Base-by-base conservation (phyloP, 2,888 invertebrate genomes). In the Andrena camellia region DNA sequence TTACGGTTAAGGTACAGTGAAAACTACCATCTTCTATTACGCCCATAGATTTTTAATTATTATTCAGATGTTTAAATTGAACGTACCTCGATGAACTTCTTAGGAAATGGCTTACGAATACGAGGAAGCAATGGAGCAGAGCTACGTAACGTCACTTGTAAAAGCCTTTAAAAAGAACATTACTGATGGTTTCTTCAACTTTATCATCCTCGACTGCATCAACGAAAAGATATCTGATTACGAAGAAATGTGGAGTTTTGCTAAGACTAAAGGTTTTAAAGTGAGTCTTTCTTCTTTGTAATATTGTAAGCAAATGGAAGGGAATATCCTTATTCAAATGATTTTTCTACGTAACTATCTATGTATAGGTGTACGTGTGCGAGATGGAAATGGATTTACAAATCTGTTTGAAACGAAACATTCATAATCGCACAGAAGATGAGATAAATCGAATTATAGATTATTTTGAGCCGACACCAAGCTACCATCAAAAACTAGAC, bases 161-260 rank as follows among this genome's bases (percentile, higher is more conserved):
- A 98, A 98, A 95, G 97, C 98, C 13, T 98, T 98, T 93, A 98
- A 97, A 93, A 98, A 98, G 94, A 98, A 97, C 33, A 95, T 99
- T 2, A 97, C 97, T 8, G 98, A 99, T 94, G 97, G 98, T 79
- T 98, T 97, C 93, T 99, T 98, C 94, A 96, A 97, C 78, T 98
- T 99, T 93, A 97, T 99, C 88, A 98, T 99, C 92, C 96, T 98
- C 60, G 99, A 99, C 94, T 97, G 98, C 90, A 96, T 98, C 54
- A 98, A 99, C 94, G 97, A 97, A 83, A 97, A 97, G 91, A 95
- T 97, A 23, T 96, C 96, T 84, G 96, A 97, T 90, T 98, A 98
- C 92, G 97, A 97, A 77, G 98, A 98, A 92, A 97, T 99, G 95
- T 97, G 97, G 96, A 97, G 97, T 92, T 97, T 96, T 94, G 97